phyloP scores from a whole-genome alignment of 2,797 vertebrate genomes.

The Lepilemur septentrionalis region DNA sequence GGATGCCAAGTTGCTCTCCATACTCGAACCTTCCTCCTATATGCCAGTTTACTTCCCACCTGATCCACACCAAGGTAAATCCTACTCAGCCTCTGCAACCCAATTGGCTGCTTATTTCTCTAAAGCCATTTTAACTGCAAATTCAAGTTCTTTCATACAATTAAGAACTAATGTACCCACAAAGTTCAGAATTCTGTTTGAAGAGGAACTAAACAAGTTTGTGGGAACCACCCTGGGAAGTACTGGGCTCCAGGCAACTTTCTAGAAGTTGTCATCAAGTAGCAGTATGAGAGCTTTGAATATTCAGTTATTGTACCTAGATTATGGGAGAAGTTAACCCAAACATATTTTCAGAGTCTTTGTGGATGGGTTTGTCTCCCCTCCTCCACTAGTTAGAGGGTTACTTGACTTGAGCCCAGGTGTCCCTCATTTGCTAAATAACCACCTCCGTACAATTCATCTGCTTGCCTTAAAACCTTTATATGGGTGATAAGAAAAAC shows the following conservation, averaged over 20 bases:
- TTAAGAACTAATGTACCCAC: neutral
- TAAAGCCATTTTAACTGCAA: neutral
- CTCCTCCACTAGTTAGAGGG: neutral
- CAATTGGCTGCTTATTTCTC: neutral
- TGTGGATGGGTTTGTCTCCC: neutral
- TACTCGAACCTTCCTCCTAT: neutral
- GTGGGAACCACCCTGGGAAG: neutral
- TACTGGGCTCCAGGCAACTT: neutral
- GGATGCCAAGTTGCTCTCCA: neutral
- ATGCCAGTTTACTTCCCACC: neutral
- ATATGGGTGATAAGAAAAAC: conserved; percentile 69
- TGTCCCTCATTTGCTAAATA: conserved; percentile 57
- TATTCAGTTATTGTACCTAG: neutral
- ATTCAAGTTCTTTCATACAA: neutral
- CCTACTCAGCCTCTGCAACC: neutral
- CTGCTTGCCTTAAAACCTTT: conserved; percentile 62
- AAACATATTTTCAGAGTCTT: neutral
- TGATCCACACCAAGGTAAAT: neutral
- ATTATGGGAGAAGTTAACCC: neutral
- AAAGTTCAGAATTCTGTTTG: neutral
- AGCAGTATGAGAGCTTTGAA: neutral
- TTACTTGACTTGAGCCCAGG: conserved; percentile 29
- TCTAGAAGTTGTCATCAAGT: neutral
- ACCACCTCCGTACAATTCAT: conserved; percentile 29
- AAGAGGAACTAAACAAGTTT: neutral